Evolutionary conservation across 2,888 invertebrate genomes (phyloP).

Genomic region (Acanthosepion pharaonis): DNA sequence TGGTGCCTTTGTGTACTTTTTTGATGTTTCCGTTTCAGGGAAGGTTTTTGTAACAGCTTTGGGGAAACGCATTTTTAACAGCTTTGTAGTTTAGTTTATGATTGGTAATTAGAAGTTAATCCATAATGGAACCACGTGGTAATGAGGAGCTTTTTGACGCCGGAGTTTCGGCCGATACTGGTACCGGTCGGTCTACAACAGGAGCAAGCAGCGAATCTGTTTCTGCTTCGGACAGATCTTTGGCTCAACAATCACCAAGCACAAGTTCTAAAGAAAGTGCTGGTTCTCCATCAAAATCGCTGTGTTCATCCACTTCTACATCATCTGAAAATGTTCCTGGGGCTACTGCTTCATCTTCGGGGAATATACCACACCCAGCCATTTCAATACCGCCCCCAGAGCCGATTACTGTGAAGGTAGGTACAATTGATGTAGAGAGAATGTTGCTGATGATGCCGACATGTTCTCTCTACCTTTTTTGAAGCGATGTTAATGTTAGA

Average conservation of each 20-base stretch:
- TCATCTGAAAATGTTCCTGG: conserved; percentile 71
- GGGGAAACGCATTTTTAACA: neutral
- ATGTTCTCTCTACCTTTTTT: too few species aligned
- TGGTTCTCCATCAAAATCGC: conserved; percentile 69
- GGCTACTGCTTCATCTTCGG: neutral
- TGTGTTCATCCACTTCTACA: conserved; percentile 72
- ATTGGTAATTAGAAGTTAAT: neutral
- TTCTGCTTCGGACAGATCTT: conserved; percentile 60
- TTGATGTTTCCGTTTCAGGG: neutral
- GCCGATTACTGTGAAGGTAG: conserved; percentile 39
- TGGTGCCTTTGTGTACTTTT: neutral
- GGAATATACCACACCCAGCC: neutral
- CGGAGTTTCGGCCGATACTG: neutral
- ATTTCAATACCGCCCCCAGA: neutral
- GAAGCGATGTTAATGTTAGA: too few species aligned
- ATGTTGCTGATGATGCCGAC: too few species aligned
- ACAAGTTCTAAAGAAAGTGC: conserved; percentile 63
- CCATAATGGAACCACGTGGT: neutral
- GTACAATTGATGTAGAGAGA: neutral
- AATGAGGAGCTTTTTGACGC: neutral
- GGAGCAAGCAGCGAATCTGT: conserved; percentile 50
- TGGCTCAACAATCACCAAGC: conserved; percentile 59
- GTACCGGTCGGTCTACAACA: conserved; percentile 36
- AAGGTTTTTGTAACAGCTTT: neutral
- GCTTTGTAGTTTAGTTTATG: neutral